phyloP scores from a whole-genome alignment of 2,113 vertebrate species.

The Myrmophylax atrothorax region DNA sequence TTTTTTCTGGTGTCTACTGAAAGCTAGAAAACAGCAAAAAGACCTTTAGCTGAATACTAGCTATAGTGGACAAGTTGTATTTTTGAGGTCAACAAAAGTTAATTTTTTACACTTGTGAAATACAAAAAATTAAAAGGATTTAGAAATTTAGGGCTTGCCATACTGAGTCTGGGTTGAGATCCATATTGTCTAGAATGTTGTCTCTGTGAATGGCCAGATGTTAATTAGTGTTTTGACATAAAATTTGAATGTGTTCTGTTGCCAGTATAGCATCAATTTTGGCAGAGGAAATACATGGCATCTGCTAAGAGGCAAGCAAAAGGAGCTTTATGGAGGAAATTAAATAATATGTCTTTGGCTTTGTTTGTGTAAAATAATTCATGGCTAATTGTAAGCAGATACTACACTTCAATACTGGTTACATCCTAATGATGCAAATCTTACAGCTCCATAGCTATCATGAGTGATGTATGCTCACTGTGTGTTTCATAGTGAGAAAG shows the following conservation, averaged over 20 bases:
- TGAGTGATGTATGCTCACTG: neutral
- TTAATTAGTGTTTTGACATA: conserved; percentile 37
- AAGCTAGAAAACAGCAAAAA: neutral
- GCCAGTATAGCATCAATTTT: neutral
- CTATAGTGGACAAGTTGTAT: neutral
- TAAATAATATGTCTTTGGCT: neutral
- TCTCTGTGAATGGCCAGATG: neutral
- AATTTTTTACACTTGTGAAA: neutral
- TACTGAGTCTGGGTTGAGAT: neutral
- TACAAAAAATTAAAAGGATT: neutral
- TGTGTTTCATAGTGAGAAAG: neutral
- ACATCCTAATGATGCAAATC: neutral
- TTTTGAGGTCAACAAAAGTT: neutral
- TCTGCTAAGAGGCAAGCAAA: conserved; percentile 18
- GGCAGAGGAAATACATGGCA: neutral
- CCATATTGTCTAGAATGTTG: neutral
- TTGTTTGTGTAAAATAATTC: conserved; percentile 30
- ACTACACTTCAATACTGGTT: neutral
- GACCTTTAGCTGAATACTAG: neutral
- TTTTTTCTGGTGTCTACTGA: neutral
- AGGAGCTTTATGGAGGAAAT: neutral
- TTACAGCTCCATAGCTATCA: neutral
- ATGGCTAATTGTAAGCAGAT: conserved; percentile 37
- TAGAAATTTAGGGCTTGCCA: neutral
- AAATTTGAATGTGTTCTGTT: neutral